Conservation (phyloP, 2,888 invertebrate species). For the Colletes collaris region DNA sequence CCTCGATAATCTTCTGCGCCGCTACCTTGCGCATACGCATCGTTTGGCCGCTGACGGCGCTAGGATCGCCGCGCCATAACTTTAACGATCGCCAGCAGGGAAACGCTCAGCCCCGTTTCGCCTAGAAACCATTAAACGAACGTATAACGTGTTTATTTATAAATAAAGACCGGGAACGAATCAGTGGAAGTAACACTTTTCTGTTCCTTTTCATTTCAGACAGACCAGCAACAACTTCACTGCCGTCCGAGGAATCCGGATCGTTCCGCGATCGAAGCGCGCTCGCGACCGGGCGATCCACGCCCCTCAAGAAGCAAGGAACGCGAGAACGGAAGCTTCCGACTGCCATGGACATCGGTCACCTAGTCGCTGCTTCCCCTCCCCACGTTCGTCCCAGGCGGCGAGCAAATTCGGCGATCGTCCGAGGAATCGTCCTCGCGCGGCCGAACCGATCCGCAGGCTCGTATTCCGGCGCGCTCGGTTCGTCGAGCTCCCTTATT, state of each 20-base stretch:
- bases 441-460: slow-evolving; percentile 21
- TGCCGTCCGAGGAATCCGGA: slow-evolving; percentile 61
- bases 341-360: slow-evolving; percentile 65
- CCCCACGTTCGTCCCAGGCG: slow-evolving; percentile 38
- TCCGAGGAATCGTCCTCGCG: slow-evolving; percentile 6
- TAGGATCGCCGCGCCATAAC: no score
- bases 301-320: slow-evolving; percentile 33
- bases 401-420: slow-evolving; percentile 11
- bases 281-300: slow-evolving; percentile 47
- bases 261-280: slow-evolving; percentile 48
- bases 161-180: not conserved
- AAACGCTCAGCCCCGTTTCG: no score
- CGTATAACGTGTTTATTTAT: no score
- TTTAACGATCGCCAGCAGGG: no score
- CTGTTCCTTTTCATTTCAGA: slow-evolving; percentile 52
- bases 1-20: no score
- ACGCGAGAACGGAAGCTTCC: slow-evolving; percentile 52
- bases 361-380: slow-evolving; percentile 62
- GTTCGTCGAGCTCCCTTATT: slow-evolving; percentile 10
- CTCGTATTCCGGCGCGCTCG: not conserved
- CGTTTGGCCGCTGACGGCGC: no score
- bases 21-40: no score
- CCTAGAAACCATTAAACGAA: no score
- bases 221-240: slow-evolving; percentile 67
- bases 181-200: slow-evolving; percentile 13